Evolutionary conservation across 2,113 vertebrate genomes (phyloP).

Genomic region (Athene cunicularia): DNA sequence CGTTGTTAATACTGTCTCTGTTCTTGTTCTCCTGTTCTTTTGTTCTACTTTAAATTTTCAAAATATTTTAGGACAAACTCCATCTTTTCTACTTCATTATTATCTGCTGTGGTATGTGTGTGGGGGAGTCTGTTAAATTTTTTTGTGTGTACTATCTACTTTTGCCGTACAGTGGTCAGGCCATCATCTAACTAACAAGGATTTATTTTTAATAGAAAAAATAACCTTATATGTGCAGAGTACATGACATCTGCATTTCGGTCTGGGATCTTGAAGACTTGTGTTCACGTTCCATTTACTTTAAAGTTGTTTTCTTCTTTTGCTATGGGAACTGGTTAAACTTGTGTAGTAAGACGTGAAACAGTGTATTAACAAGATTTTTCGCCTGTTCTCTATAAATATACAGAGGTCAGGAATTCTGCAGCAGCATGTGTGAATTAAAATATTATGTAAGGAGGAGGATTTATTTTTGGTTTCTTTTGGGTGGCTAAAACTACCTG

Average conservation of each 20-base stretch:
- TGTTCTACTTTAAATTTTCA: neutral
- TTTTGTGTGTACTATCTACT: neutral
- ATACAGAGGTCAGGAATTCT: conserved; percentile 9
- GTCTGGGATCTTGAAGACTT: neutral
- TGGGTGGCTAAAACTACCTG: neutral
- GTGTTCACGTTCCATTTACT: neutral
- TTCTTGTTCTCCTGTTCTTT: neutral
- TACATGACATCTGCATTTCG: neutral
- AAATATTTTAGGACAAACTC: neutral
- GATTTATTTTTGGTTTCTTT: neutral
- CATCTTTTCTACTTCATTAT: neutral
- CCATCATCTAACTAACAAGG: neutral
- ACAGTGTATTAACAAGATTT: neutral
- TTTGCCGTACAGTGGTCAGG: neutral
- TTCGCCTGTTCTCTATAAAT: conserved; percentile 1
- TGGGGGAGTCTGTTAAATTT: neutral
- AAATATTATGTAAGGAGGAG: neutral
- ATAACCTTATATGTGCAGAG: neutral
- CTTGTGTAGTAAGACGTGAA: neutral
- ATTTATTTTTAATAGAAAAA: neutral
- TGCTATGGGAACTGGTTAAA: neutral
- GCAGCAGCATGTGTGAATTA: neutral
- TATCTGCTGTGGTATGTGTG: neutral
- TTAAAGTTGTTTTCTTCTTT: neutral
- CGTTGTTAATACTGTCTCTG: neutral